phyloP scores from a whole-genome alignment of 1,140 invertebrate species.

The Heliothis virescens region DNA sequence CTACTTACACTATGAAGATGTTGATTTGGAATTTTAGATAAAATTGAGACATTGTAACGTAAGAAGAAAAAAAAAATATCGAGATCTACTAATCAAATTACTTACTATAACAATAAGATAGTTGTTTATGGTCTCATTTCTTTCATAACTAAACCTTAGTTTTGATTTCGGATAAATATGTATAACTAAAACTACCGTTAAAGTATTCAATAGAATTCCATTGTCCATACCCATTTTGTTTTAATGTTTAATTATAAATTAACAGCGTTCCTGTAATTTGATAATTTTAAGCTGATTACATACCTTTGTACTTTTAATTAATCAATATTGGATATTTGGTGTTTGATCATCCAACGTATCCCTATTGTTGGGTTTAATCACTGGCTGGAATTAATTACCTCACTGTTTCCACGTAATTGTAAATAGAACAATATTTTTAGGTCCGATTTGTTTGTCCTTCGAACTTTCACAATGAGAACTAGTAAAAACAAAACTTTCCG shows the following conservation, averaged over 20 bases:
- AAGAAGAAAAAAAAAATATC: too few species aligned
- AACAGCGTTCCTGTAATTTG: slow-evolving; percentile 12
- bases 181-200: too few species aligned
- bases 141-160: too few species aligned
- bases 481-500: background rate
- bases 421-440: background rate
- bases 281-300: slow-evolving; percentile 16
- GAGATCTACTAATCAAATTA: too few species aligned
- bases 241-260: slow-evolving; percentile 30
- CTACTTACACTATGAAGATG: too few species aligned
- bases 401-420: background rate
- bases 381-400: slow-evolving; percentile 17
- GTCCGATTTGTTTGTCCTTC: background rate
- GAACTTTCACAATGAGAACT: slow-evolving; percentile 16
- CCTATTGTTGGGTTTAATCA: slow-evolving; percentile 26
- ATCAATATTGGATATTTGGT: slow-evolving; percentile 14
- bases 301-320: slow-evolving; percentile 38
- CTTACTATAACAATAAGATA: too few species aligned
- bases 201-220: background rate
- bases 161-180: too few species aligned
- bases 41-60: too few species aligned
- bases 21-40: too few species aligned
- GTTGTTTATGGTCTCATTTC: too few species aligned
- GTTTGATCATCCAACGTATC: slow-evolving; percentile 15
- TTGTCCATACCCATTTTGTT: background rate